phyloP scores from a whole-genome alignment of 2,113 vertebrate genomes.

The Cryptomyrus ogoouensis region DNA sequence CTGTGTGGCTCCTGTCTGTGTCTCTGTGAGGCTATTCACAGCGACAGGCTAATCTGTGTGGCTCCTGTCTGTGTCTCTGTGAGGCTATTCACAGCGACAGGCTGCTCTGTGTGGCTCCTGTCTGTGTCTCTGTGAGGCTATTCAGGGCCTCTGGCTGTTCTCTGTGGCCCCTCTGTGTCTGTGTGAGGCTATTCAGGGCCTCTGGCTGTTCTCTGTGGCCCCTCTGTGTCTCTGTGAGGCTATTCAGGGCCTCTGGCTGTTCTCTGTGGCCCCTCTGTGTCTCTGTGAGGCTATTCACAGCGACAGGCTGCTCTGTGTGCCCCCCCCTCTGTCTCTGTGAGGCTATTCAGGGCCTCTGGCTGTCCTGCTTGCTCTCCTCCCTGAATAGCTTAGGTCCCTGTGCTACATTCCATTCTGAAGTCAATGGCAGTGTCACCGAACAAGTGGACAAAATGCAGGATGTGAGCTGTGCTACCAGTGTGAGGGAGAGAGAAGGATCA shows the following conservation, averaged over 20 bases:
- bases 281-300: not conserved
- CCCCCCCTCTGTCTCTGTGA: not conserved
- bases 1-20: not conserved
- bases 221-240: not conserved
- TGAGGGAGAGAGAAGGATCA: not conserved
- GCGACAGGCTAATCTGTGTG: not conserved
- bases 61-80: not conserved
- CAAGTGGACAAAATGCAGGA: not conserved
- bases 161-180: not conserved
- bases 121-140: not conserved
- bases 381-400: not conserved
- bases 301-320: not conserved
- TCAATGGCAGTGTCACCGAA: not conserved
- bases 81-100: not conserved
- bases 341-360: not conserved
- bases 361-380: not conserved
- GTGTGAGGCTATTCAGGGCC: not conserved
- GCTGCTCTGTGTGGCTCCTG: not conserved
- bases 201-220: not conserved
- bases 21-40: not conserved
- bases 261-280: not conserved
- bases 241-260: not conserved
- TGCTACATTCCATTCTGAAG: not conserved
- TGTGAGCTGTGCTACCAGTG: not conserved
- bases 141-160: not conserved